Conservation (phyloP, 2,888 invertebrate genomes). For the Hypolimnas misippus region DNA sequence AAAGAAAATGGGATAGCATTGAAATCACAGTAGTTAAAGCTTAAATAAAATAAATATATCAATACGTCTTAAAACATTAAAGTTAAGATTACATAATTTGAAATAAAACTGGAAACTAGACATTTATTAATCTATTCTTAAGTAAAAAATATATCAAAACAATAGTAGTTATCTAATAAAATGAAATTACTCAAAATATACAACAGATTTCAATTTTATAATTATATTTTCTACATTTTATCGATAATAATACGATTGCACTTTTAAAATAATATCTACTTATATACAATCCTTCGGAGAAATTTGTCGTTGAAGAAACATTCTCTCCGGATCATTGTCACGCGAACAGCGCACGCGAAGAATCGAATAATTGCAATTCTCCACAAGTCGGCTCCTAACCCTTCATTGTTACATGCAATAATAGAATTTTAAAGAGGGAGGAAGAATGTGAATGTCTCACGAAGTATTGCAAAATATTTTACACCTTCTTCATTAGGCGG, state of each 20-base stretch:
- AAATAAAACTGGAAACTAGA: background rate
- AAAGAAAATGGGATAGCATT: no score
- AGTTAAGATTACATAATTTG: background rate
- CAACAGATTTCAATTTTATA: constrained; percentile 31
- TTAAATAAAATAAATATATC: background rate
- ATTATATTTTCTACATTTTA: constrained; percentile 48
- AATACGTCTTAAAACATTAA: background rate
- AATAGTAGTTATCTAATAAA: background rate
- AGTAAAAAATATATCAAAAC: background rate
- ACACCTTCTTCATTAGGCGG: background rate
- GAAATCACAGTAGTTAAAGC: background rate
- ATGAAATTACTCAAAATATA: constrained; percentile 26
- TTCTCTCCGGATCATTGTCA: constrained; percentile 6
- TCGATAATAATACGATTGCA: constrained; percentile 73
- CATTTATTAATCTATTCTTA: background rate
- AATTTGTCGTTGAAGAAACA: constrained; percentile 12
- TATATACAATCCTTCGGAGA: constrained; percentile 51
- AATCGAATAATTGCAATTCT: constrained; percentile 7
- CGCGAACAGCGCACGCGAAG: constrained; percentile 5
- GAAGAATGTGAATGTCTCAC: background rate
- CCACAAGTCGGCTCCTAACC: background rate
- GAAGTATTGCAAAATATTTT: constrained; percentile 10
- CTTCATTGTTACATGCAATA: constrained; percentile 9
- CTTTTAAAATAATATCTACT: constrained; percentile 66
- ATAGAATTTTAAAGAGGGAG: constrained; percentile 12